Evolutionary conservation across 2,888 invertebrate genomes (phyloP).

Genomic region (Meta bourneti): DNA sequence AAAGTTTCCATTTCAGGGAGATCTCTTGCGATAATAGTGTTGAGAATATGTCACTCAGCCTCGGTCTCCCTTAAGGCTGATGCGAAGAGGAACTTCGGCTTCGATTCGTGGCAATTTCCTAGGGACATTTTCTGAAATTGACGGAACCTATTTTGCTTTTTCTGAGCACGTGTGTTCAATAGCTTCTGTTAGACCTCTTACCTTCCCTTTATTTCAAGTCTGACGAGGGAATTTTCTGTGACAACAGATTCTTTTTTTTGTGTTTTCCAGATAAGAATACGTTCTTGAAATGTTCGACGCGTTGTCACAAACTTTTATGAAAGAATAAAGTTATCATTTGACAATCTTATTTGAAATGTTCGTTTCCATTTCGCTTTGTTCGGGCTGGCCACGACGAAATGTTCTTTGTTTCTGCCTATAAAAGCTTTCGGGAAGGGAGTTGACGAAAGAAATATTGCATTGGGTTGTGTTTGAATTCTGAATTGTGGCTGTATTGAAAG

Average conservation of each 20-base stretch:
- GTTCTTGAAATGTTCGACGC: neutral
- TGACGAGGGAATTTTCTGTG: neutral
- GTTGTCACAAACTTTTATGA: neutral
- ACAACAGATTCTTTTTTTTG: slow-evolving; percentile 10
- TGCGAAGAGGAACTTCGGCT: slow-evolving; percentile 16
- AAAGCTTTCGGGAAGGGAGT: neutral
- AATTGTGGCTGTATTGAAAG: neutral
- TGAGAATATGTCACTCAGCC: slow-evolving; percentile 44
- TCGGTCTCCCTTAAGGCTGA: neutral
- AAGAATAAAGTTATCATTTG: slow-evolving; percentile 12
- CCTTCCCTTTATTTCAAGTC: slow-evolving; percentile 8
- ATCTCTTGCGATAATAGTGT: slow-evolving; percentile 44
- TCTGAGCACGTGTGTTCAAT: slow-evolving; percentile 23
- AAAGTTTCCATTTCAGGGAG: slow-evolving; percentile 12
- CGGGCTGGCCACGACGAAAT: neutral
- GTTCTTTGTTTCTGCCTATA: neutral
- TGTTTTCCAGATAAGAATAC: neutral
- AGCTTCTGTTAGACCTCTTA: neutral
- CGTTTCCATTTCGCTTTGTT: neutral
- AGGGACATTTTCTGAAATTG: slow-evolving; percentile 63
- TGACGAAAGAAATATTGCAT: neutral
- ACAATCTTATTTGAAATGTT: slow-evolving; percentile 15
- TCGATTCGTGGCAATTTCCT: slow-evolving; percentile 59
- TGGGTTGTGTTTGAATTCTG: neutral
- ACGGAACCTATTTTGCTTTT: slow-evolving; percentile 51